phyloP scores from a whole-genome alignment of 2,888 invertebrate species.

The Phasia obesa region DNA sequence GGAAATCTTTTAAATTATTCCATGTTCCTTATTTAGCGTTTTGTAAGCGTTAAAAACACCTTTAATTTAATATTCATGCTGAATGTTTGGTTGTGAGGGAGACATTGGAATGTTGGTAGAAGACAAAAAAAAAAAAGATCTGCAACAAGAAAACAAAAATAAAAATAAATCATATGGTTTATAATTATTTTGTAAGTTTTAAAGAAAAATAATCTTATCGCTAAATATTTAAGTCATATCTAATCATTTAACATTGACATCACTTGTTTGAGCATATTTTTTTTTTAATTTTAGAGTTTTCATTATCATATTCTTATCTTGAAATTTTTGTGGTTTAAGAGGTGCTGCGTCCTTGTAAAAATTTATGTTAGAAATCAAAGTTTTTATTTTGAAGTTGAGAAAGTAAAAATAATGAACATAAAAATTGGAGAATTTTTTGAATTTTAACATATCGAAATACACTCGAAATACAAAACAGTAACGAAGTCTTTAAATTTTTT shows the following conservation, averaged over 20 bases:
- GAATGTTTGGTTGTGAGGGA: slow-evolving; percentile 15
- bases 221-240: slow-evolving; percentile 27
- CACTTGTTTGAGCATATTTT: not conserved
- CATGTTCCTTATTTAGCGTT: slow-evolving; percentile 67
- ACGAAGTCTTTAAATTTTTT: no score
- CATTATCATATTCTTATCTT: slow-evolving; percentile 33
- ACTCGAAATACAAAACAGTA: no score
- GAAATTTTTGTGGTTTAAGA: no score
- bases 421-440: no score
- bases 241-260: slow-evolving; percentile 57
- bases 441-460: no score
- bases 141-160: slow-evolving; percentile 4
- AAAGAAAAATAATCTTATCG: slow-evolving; percentile 36
- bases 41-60: slow-evolving; percentile 23
- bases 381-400: no score
- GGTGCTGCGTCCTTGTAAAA: not conserved
- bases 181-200: not conserved
- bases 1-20: slow-evolving; percentile 63
- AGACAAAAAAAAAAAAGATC: no score
- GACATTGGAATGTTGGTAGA: slow-evolving; percentile 51
- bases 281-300: slow-evolving; percentile 6
- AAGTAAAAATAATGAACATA: no score
- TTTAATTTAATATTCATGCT: slow-evolving; percentile 26
- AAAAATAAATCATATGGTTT: slow-evolving; percentile 18
- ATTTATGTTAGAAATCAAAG: no score